Conservation (phyloP, 2,797 vertebrate genomes). For the Pseudochirops cupreus region DNA sequence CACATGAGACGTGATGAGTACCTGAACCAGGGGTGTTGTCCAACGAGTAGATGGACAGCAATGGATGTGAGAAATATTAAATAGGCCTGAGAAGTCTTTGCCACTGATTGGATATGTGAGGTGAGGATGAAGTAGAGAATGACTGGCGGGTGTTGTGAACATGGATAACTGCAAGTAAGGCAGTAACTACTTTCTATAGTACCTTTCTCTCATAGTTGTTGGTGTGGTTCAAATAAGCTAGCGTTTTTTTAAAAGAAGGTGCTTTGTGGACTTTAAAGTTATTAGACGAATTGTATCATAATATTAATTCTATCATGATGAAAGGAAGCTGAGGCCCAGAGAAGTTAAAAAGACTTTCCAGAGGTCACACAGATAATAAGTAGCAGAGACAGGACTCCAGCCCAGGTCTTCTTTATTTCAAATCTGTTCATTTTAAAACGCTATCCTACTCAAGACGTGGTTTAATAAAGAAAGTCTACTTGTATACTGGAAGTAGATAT, state of each 20-base stretch:
- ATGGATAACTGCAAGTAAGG: background rate
- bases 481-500: background rate
- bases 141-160: background rate
- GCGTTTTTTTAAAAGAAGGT: background rate
- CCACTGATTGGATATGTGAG: background rate
- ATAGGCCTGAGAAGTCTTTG: background rate
- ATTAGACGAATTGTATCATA: background rate
- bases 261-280: background rate
- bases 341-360: background rate
- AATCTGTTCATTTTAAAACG: background rate
- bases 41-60: background rate
- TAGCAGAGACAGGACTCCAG: background rate
- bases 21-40: background rate
- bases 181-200: background rate
- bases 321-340: background rate
- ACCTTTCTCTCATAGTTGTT: background rate
- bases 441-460: too few relatives aligned
- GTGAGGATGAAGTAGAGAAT: background rate
- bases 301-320: background rate
- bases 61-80: background rate
- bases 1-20: background rate
- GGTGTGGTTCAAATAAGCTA: background rate
- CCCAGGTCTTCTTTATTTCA: background rate
- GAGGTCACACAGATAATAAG: background rate
- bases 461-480: too few relatives aligned